Evolutionary conservation across 1,140 invertebrate genomes (phyloP).

Genomic region (Papilio glaucus): DNA sequence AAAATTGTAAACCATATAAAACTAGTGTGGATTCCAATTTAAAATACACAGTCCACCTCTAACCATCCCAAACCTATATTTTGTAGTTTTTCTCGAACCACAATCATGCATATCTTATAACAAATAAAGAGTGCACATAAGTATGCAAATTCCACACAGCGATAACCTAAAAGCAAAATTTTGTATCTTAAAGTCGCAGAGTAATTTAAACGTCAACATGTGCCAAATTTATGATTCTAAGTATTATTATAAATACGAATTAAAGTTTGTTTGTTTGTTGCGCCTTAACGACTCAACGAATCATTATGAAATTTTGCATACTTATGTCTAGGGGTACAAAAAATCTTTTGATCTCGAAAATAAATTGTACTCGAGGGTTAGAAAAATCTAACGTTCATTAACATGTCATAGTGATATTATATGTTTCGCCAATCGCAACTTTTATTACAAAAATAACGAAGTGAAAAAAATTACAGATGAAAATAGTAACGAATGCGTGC

Average conservation of each 20-base stretch:
- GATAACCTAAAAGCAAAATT: conserved; percentile 31
- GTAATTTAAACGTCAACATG: conserved; percentile 24
- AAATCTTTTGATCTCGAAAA: neutral
- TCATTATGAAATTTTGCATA: too few species aligned
- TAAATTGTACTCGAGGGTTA: neutral
- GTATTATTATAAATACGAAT: too few species aligned
- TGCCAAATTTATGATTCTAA: conserved; percentile 17
- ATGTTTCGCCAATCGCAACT: too few species aligned
- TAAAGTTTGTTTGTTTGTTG: neutral
- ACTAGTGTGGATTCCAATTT: too few species aligned
- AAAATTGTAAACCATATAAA: too few species aligned
- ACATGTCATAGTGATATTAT: too few species aligned
- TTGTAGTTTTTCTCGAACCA: too few species aligned
- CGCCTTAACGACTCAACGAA: neutral
- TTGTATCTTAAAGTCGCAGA: neutral
- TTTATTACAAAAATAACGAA: too few species aligned
- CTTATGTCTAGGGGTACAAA: too few species aligned
- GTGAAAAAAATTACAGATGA: neutral
- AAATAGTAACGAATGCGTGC: neutral
- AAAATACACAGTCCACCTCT: too few species aligned
- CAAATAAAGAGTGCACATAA: neutral
- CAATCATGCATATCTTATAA: neutral
- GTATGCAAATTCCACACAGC: neutral
- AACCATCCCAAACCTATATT: too few species aligned
- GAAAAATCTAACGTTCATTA: neutral